Base-by-base conservation (phyloP, 2,888 invertebrate species). In the Baronia brevicornis region DNA sequence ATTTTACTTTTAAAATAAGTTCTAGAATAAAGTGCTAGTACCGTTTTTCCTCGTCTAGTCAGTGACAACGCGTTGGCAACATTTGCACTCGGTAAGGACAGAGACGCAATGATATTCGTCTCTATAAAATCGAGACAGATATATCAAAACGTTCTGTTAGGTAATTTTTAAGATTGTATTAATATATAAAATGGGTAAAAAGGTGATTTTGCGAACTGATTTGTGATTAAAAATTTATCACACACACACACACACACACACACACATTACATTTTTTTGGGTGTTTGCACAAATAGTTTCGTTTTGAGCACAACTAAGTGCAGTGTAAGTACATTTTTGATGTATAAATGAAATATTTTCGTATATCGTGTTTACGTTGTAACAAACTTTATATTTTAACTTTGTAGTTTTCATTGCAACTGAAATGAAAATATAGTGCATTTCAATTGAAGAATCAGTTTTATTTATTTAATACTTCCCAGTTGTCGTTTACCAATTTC, bases 371-470 rank as follows among this genome's bases (percentile, higher is more conserved):
- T 57, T 51, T 65, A 54, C 27, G 60, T 67, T 69, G 56, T 55
- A 41, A 41, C 51, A 51, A 56, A 44, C 39, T 21, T 22, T 42
- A 47, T 51, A 49, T 53, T 48, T 62, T 53, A 48, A 50, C 37
- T 56, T 61, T 68, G 61, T 67, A 67, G 63, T 64, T 54, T 60
- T 46, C 39, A 62, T 63, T 64, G 52, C 66, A 62, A 62, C 54
- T 63, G 55, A 60, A 57, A 57, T 51, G 51, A 52, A 69, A 71
- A 69, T 70, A 73, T 69, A 73, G 67, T 60, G 60, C 67, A 70
- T 70, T 71, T 62, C 51, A 62, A 66, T 53, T 43, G 55, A 27
- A 22, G 3, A 20, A 9, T 7, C 2, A 41, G 37, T 19, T 26
- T 35, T 36, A 31, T 48, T 52, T 44, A 36, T 46, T 47, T 57